These are phyloP conservation scores for Eutolmus rufibarbis DNA, from an alignment of 2,888 invertebrate genomes.

Conservation along the genomic window DNA sequence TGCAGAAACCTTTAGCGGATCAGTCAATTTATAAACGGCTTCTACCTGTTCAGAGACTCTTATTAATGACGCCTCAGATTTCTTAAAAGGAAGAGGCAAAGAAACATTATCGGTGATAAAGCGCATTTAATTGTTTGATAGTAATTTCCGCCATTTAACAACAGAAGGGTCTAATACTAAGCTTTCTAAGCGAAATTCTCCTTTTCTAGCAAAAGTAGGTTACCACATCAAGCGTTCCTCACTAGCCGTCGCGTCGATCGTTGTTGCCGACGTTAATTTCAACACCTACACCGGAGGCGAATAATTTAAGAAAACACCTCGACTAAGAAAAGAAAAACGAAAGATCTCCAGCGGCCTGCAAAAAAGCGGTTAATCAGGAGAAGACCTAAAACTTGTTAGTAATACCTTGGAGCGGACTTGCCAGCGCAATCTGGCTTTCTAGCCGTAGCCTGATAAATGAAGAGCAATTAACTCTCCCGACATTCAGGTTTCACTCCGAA, in stretches of 20 bases:
- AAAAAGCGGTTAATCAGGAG: slow-evolving; percentile 29
- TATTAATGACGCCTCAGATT: neutral
- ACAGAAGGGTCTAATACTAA: neutral
- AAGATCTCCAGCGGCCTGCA: neutral
- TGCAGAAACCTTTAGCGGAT: neutral
- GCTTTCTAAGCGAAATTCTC: neutral
- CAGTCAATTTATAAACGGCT: neutral
- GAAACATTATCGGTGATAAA: neutral
- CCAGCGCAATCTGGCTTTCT: slow-evolving; percentile 8
- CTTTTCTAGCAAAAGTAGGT: neutral
- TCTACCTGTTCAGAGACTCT: neutral
- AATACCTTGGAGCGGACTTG: slow-evolving; percentile 11
- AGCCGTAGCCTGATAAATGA: slow-evolving; percentile 27
- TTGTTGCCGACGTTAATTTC: neutral
- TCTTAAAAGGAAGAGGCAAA: neutral
- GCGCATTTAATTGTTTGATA: neutral
- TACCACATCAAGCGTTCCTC: neutral
- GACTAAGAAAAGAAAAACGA: neutral
- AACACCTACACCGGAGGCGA: neutral
- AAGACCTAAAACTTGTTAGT: slow-evolving; percentile 31
- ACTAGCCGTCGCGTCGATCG: neutral
- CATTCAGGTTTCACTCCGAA: slow-evolving; percentile 40
- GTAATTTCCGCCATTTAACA: neutral
- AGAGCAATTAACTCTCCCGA: slow-evolving; percentile 34
- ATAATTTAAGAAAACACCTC: neutral